Evolutionary conservation across 2,888 invertebrate species (phyloP).

Genomic region (Sinhomidia bicolor): DNA sequence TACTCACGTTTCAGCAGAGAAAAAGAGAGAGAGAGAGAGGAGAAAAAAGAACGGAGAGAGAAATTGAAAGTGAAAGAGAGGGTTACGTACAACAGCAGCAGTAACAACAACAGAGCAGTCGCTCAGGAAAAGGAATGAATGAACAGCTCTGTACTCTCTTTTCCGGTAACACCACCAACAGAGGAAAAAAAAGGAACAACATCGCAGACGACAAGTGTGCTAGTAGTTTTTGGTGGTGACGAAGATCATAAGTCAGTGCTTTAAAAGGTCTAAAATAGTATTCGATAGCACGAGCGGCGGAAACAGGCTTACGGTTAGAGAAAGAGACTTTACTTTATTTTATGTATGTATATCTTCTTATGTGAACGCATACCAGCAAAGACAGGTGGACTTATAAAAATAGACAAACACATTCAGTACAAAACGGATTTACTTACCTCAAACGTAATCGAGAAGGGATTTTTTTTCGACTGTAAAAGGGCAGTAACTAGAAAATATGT

Average conservation of each 20-base stretch:
- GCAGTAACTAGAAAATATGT: slow-evolving; percentile 55
- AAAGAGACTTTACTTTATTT: too few relatives aligned
- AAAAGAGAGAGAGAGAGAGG: too few relatives aligned
- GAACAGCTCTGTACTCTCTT: slow-evolving; percentile 31
- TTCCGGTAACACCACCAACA: background rate
- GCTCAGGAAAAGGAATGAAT: too few relatives aligned
- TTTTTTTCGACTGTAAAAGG: slow-evolving; percentile 44
- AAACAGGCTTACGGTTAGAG: slow-evolving; percentile 21
- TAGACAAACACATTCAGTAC: background rate
- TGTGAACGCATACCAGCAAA: background rate
- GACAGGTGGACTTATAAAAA: slow-evolving; percentile 29
- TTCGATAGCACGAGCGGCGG: slow-evolving; percentile 24
- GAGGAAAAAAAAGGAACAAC: slow-evolving; percentile 27
- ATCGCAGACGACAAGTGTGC: slow-evolving; percentile 30
- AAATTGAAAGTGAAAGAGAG: slow-evolving; percentile 30
- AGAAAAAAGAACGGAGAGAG: too few relatives aligned
- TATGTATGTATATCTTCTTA: background rate
- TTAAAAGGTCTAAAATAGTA: slow-evolving; percentile 54
- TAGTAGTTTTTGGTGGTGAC: slow-evolving; percentile 61
- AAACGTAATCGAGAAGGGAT: slow-evolving; percentile 56
- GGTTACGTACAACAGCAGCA: background rate
- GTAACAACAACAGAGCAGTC: slow-evolving; percentile 2
- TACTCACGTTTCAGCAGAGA: slow-evolving; percentile 59
- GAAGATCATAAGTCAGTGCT: slow-evolving; percentile 63
- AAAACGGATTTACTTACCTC: slow-evolving; percentile 52